Base-by-base conservation (phyloP, 2,113 vertebrate species). In the Orthonyx spaldingii region DNA sequence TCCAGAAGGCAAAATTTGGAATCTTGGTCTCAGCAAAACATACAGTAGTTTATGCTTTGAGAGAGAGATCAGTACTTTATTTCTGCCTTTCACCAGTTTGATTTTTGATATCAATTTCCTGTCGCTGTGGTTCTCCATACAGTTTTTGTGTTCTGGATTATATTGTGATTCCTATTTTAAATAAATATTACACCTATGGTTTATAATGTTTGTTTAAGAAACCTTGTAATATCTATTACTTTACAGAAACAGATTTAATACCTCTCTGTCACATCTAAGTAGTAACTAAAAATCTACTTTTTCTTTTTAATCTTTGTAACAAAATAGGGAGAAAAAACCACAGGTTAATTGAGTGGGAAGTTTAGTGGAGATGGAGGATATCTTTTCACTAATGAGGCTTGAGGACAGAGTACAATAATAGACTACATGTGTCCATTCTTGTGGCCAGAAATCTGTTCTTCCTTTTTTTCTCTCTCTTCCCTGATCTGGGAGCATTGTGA, bases 391-490 rank as follows among this genome's bases (percentile, higher is more conserved):
- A 46, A 42, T 47, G 56, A 63, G 10, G 23, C 6, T 30, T 68
- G 19, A 72, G 49, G 11, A 47, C 1, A 9, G 46, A 64, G 7
- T 59, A 47, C 1, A 0, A 7, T 68, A 63, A 35, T 30, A 71
- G 65, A 47, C 12, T 57, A 22, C 10, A 59, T 2, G 14, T 18
- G 2, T 57, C 80, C 18, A 77, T 66, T 37, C 7, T 57, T 30
- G 30, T 57, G 35, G 10, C 6, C 10, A 33, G 24, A 64, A 65
- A 56, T 8, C 0, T 37, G 2, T 56, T 79, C 4, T 28, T 56
- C 2, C 22, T 27, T 18, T 35, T 37, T 7, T n/a, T 55, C 37
- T 8, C 13, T 35, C 4, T 4, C 0, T 56, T 37, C 6, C 12
- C 10, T 70, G 6, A 18, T 71, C 11, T 79, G 46, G 33, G 2